These are phyloP conservation scores for Ctenochaetus hawaiiensis DNA, from an alignment of 2,797 vertebrate genomes.

Conservation along the genomic window DNA sequence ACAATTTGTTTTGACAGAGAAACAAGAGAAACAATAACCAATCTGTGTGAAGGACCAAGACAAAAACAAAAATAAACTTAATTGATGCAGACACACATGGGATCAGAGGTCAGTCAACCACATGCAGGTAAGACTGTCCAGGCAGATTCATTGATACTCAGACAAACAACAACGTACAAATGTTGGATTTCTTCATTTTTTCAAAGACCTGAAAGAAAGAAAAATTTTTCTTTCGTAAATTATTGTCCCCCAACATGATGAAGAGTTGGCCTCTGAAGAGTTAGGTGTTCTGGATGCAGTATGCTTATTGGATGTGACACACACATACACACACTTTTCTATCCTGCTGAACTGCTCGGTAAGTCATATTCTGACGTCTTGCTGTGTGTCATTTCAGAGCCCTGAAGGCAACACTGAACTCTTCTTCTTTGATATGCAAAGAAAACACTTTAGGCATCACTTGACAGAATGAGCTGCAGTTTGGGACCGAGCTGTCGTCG, in stretches of 20 bases:
- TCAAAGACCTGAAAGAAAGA: too few relatives aligned
- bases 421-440: constrained; percentile 63
- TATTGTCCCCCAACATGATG: neutral
- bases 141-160: constrained; percentile 25
- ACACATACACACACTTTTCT: constrained; percentile 14
- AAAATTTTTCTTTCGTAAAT: neutral
- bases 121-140: neutral
- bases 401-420: constrained; percentile 47
- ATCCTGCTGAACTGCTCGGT: constrained; percentile 31
- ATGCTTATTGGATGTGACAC: neutral
- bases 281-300: neutral
- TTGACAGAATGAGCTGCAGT: constrained; percentile 47
- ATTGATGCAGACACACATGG: neutral
- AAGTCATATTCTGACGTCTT: constrained; percentile 48
- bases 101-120: constrained; percentile 30
- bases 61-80: neutral
- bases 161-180: constrained; percentile 7
- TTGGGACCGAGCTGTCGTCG: constrained; percentile 18
- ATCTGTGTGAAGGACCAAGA: neutral
- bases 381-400: constrained; percentile 60
- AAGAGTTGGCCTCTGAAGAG: neutral
- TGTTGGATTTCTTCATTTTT: neutral
- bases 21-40: neutral
- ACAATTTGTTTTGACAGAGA: neutral
- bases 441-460: constrained; percentile 47